A percentile compares a stretch with the other conserved stretches of the same genome.
Conservation (phyloP, 2,797 vertebrate species). For the Pseudochromis fuscus region DNA sequence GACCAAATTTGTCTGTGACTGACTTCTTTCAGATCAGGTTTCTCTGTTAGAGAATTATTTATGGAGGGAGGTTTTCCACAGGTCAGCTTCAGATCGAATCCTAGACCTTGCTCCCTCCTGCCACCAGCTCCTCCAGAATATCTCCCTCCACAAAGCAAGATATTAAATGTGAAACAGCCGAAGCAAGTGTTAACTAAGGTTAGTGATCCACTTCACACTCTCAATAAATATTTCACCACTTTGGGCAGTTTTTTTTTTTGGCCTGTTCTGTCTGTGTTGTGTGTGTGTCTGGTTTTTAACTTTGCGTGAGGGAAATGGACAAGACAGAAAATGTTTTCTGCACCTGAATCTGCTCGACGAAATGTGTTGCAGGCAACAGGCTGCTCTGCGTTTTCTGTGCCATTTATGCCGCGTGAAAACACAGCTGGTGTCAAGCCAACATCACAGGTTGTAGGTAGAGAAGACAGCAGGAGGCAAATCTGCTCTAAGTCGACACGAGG, state of each 20-base stretch:
- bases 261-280: neutral
- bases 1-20: neutral
- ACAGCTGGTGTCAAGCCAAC: neutral
- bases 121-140: neutral
- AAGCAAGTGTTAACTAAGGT: neutral
- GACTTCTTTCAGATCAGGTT: neutral
- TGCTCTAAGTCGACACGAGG: too few species aligned
- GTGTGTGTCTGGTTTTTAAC: neutral
- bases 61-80: neutral
- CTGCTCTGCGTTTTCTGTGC: neutral
- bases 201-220: neutral
- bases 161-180: neutral
- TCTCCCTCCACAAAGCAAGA: neutral
- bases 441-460: neutral
- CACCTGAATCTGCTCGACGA: neutral
- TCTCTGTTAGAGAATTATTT: neutral
- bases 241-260: neutral
- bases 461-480: too few species aligned
- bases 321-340: neutral
- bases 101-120: neutral
- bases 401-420: too few species aligned
- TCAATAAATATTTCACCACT: neutral
- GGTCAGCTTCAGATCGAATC: neutral
- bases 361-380: neutral
- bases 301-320: neutral